These are phyloP conservation scores for Scomberomorus guttatus DNA, from an alignment of 2,797 vertebrate genomes.

Conservation along the genomic window DNA sequence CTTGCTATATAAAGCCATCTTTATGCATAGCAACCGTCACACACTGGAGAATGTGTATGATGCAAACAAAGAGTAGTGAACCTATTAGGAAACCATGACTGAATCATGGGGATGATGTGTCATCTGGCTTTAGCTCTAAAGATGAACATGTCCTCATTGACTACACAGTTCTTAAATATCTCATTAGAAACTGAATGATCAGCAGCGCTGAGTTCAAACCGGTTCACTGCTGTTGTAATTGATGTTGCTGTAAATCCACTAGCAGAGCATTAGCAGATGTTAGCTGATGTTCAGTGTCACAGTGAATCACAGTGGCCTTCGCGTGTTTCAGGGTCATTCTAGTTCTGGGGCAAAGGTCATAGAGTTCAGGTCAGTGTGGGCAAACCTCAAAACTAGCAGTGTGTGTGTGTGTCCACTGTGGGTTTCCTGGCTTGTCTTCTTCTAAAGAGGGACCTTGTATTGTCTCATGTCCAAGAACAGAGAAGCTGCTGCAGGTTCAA, in stretches of 20 bases:
- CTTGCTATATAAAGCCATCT: not conserved
- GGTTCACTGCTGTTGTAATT: not conserved
- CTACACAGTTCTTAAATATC: conserved; percentile 14
- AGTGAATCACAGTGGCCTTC: conserved; percentile 12
- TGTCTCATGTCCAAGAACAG: not conserved
- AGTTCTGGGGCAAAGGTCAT: conserved; percentile 27
- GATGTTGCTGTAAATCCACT: conserved; percentile 25
- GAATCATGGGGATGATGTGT: conserved; percentile 12
- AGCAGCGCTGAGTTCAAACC: conserved; percentile 19
- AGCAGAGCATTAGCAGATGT: conserved; percentile 26
- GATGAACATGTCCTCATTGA: not conserved
- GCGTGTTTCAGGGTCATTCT: conserved; percentile 10
- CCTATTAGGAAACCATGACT: conserved; percentile 12
- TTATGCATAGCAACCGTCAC: not conserved
- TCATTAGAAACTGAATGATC: conserved; percentile 27
- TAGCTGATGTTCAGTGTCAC: conserved; percentile 18
- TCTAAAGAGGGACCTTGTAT: not conserved
- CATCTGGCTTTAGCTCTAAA: conserved; percentile 30
- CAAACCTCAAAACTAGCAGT: conserved; percentile 16
- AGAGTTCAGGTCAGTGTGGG: conserved; percentile 30
- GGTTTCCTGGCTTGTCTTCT: conserved; percentile 5
- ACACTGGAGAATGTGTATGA: conserved; percentile 8
- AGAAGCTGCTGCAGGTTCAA: not conserved
- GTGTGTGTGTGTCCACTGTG: not conserved
- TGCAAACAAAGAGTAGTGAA: conserved; percentile 8